These are phyloP conservation scores for Trematomus bernacchii DNA, from an alignment of 2,797 vertebrate species.

Conservation along the genomic window DNA sequence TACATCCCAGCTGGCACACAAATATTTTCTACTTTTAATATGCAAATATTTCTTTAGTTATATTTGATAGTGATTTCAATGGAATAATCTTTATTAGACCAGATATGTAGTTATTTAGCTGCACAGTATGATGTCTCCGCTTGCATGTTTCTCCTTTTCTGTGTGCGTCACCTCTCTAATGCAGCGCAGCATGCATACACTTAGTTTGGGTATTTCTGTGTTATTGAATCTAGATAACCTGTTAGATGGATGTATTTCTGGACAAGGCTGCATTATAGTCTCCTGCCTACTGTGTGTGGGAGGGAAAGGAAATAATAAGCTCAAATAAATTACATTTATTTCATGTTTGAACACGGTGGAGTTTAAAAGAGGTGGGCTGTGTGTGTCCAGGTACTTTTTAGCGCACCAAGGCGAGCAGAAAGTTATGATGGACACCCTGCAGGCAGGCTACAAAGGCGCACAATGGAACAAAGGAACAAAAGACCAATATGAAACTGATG, in stretches of 20 bases:
- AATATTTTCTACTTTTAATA: background rate
- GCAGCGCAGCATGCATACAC: constrained; percentile 69
- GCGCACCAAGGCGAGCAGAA: constrained; percentile 45
- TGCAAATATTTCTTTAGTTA: constrained; percentile 12
- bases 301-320: constrained; percentile 55
- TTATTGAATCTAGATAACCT: constrained; percentile 80
- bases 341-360: constrained; percentile 41
- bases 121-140: constrained; percentile 43
- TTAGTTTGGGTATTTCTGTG: constrained; percentile 74
- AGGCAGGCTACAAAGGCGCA: constrained; percentile 46
- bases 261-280: constrained; percentile 53
- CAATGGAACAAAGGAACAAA: constrained; percentile 76
- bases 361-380: constrained; percentile 25
- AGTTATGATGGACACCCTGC: constrained; percentile 51
- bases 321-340: constrained; percentile 53
- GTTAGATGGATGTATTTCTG: constrained; percentile 60
- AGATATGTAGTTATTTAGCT: constrained; percentile 21
- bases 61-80: background rate
- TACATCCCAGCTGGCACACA: background rate
- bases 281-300: constrained; percentile 37
- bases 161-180: constrained; percentile 65
- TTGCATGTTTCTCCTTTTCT: constrained; percentile 33
- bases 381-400: constrained; percentile 27
- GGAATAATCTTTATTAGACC: constrained; percentile 6
- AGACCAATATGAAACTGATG: constrained; percentile 76